These are phyloP conservation scores for Macrosiphum euphorbiae DNA, from an alignment of 2,888 invertebrate genomes.

Conservation along the genomic window DNA sequence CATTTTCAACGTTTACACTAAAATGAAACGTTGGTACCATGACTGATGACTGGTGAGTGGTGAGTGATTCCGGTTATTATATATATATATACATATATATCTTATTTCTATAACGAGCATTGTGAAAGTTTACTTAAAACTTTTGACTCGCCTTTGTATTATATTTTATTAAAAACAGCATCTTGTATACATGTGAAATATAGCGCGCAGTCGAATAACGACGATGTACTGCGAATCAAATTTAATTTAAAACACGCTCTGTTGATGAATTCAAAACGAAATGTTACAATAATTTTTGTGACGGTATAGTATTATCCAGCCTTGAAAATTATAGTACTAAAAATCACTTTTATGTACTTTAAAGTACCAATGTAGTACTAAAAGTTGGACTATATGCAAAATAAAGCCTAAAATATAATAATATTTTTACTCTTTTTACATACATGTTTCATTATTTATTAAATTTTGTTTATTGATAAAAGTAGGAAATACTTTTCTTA, in stretches of 20 bases:
- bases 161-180: conserved; percentile 3
- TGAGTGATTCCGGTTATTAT: not conserved
- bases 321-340: not conserved
- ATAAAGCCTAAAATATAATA: not conserved
- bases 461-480: not conserved
- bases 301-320: not conserved
- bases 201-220: not conserved
- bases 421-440: not conserved
- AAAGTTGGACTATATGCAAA: not conserved
- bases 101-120: not conserved
- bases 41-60: not conserved
- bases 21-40: not conserved
- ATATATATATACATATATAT: not conserved
- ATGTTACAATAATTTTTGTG: not conserved
- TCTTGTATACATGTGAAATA: not conserved
- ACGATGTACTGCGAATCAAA: not conserved
- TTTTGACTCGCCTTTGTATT: conserved; percentile 15
- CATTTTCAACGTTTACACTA: not conserved
- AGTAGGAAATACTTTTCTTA: not conserved
- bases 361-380: not conserved
- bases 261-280: not conserved
- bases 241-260: not conserved
- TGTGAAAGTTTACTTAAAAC: conserved; percentile 20
- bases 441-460: not conserved
- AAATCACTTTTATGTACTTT: not conserved